Base-by-base conservation (phyloP, 1,140 invertebrate species). In the Andricus grossulariae region DNA sequence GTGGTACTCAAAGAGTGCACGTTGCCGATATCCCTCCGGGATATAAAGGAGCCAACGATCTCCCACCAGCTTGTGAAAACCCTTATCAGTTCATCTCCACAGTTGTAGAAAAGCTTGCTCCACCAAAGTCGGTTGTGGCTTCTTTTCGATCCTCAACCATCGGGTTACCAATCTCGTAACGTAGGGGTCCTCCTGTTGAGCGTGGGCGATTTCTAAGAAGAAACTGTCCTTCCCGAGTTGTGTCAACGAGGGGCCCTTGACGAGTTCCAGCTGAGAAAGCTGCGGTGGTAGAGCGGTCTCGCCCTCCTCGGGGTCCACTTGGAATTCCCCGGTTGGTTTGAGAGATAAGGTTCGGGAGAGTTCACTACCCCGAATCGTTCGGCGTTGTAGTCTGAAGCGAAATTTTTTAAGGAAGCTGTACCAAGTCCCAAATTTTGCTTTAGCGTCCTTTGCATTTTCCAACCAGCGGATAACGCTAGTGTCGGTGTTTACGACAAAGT, bases 341-440 rank as follows among this genome's bases (percentile, higher is more conserved):
- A 25, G 39, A 6, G 50, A 57, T 10, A 75, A 18, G 8, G 74
- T 57, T 19, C 70, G 57, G 0, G 82, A 57, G 0, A 88, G 72
- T 74, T 88, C 80, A 60, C 87, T 87, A 6, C 70, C 55, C 12
- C 54, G 54, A 15, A 82, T 84, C 4, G 83, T 78, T 16, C 80
- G 75, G 57, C 86, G 83, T 60, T 82, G 78, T 0, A 88, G 50
- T 11, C 21, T 13, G 55, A 85, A 85, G 0, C 45, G 50, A 55
- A 80, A 85, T 49, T 86, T 79, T 55, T 86, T 82, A 7, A 88
- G 72, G 1, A 84, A 66, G 0, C 86, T 49, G 1, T 85, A 50
- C 86, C 85, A 88, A n/a, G n/a, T n/a, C n/a, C n/a, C n/a, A n/a
- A n/a, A n/a, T n/a, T n/a, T n/a, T n/a, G n/a, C n/a, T n/a, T 78